Evolutionary conservation across 2,113 vertebrate genomes (phyloP).

Genomic region (Megaceryle maxima): DNA sequence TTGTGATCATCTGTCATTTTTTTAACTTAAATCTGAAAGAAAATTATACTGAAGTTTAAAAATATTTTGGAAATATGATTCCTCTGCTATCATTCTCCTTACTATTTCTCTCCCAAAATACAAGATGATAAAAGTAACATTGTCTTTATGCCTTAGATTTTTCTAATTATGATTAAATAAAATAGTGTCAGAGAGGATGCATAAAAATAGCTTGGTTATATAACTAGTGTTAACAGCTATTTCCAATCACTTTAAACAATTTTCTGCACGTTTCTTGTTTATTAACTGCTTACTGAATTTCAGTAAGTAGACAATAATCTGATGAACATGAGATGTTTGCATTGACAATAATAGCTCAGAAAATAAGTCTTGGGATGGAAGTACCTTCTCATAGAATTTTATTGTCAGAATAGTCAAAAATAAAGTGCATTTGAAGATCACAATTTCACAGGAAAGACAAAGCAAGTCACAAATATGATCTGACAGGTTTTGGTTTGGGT

Average conservation of each 20-base stretch:
- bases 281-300: neutral
- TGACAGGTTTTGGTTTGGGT: neutral
- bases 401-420: conserved; percentile 24
- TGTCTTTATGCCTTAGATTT: neutral
- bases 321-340: neutral
- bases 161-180: neutral
- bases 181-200: neutral
- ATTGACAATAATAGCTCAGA: neutral
- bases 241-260: neutral
- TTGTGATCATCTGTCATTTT: neutral
- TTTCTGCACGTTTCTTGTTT: neutral
- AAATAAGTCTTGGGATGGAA: neutral
- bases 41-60: neutral
- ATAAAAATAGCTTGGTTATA: neutral
- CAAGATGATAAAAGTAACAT: neutral
- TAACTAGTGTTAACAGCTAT: neutral
- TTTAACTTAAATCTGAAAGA: neutral
- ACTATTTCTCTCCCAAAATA: neutral
- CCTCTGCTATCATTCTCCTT: neutral
- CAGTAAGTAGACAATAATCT: neutral
- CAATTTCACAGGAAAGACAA: neutral
- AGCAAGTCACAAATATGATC: neutral
- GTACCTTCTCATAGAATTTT: conserved; percentile 17
- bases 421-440: conserved; percentile 3
- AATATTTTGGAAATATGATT: neutral